Evolutionary conservation across 2,888 invertebrate species (phyloP).

Genomic region (Drosophila mayaguana): DNA sequence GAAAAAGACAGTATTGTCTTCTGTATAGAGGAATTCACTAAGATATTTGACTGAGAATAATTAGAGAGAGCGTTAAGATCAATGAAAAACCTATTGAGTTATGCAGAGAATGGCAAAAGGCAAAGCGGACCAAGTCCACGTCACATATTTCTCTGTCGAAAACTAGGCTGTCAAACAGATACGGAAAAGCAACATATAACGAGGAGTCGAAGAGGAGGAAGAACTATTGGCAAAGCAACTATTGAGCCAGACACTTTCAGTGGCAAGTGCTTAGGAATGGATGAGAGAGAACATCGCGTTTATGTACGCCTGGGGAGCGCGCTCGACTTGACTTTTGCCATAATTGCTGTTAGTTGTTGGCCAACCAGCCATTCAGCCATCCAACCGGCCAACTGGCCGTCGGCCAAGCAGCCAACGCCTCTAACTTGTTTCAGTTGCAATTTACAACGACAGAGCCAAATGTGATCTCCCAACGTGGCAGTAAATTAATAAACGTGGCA

Average conservation of each 20-base stretch:
- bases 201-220: background rate
- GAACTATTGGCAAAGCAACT: conserved; percentile 47
- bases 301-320: conserved; percentile 63
- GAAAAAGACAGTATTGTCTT: no score
- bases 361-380: conserved; percentile 7
- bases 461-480: conserved; percentile 33
- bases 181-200: conserved; percentile 9
- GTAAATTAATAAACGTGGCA: conserved; percentile 47
- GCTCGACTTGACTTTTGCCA: conserved; percentile 56
- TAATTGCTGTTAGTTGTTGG: conserved; percentile 42
- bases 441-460: conserved; percentile 25
- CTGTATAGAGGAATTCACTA: no score
- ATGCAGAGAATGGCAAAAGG: background rate
- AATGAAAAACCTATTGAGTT: background rate
- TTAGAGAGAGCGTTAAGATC: no score
- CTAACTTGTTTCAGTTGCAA: conserved; percentile 24
- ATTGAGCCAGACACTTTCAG: conserved; percentile 42
- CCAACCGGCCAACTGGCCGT: conserved; percentile 13
- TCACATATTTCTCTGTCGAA: background rate
- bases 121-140: background rate
- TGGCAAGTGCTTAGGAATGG: conserved; percentile 28
- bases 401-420: conserved; percentile 23
- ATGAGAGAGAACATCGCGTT: conserved; percentile 48
- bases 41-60: background rate
- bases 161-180: conserved; percentile 18